Base-by-base conservation (phyloP, 2,888 invertebrate species). In the Nezara viridula region DNA sequence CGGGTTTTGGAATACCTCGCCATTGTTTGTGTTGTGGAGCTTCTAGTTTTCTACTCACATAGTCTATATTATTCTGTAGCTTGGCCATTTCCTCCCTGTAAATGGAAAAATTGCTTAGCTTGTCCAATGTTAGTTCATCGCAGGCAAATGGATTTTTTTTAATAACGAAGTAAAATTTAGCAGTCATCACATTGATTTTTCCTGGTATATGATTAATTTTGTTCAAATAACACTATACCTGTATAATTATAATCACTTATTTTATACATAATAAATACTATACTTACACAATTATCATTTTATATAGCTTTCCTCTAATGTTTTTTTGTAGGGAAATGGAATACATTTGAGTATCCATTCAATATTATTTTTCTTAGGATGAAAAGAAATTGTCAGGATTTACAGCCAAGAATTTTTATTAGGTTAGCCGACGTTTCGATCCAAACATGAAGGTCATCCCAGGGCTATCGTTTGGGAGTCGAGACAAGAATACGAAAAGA, bases 61-160 rank as follows among this genome's bases (percentile, higher is more conserved):
- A 94, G 92, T 95, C 95, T 96, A 96, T 94, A 95, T 95, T 96
- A 95, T 94, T 95, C 95, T 96, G 96, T 95, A 96, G 94, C 94
- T 94, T 95, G 95, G 95, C 96, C 95, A 96, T 95, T 94, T 96
- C 96, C 95, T 96, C 94, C 94, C 95, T 95, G 94, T 93, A 94
- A 92, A 91, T 92, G 90, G 90, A 91, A 91, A 55, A 27, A 44
- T 44, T n/a, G 5, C 44, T 81, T 81, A 81, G 81, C 44, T 81
- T n/a, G 44, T 81, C 40, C n/a, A n/a, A 44, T n/a, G 12, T 12
- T n/a, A 81, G 16, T n/a, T n/a, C 24, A 7, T 5, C 44, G 5
- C 81, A 81, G 40, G 40, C 44, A 24, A n/a, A 14, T n/a, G 9
- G 24, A n/a, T 55, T 55, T 55, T 60, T 27, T 60, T 16, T 60